Base-by-base conservation (phyloP, 1,140 invertebrate species). In the Pseudachorutes palmiensis region DNA sequence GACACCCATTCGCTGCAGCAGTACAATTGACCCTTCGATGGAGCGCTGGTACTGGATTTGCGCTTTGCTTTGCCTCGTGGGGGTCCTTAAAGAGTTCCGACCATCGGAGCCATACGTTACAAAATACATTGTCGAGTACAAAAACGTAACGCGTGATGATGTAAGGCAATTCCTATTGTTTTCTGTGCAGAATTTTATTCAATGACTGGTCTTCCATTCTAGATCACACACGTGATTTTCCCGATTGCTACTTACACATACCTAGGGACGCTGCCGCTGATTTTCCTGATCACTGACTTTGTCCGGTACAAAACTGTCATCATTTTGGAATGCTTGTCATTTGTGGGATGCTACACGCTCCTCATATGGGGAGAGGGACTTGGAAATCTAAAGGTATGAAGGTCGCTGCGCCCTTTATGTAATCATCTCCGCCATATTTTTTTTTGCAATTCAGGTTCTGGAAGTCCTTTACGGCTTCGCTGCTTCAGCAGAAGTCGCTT, bases 271-370 rank as follows among this genome's bases (percentile, higher is more conserved):
- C 76, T 92, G 1, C 79, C 92, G 16, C 73, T 91, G 0, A 81
- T 91, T 9, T 90, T 94, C 75, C 78, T 94, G 1, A 77, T 92
- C 2, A 93, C 90, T 0, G 91, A 93, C 79, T 85, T 89, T 71
- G 75, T 91, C 33, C 78, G 88, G 70, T 95, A 96, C 76, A 94
- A 94, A 76, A 89, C 90, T 2, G 80, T 94, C 0, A 90, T 96
- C 31, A 82, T 94, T 33, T 75, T 90, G 45, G 85, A 88, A 71
- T 88, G 83, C 1, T 68, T 85, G 16, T 81, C 83, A 62, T 89
- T 87, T 22, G 83, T 91, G 30, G 78, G 80, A 22, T 84, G 88
- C 24, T 91, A 87, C 83, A 78, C 80, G 36, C 81, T 91, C 69
- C 77, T 91, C 24, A 79, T 91, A 65, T 90, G 86, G 86, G 86